Base-by-base conservation (phyloP, 2,113 vertebrate species). In the Xiphophorus hellerii region DNA sequence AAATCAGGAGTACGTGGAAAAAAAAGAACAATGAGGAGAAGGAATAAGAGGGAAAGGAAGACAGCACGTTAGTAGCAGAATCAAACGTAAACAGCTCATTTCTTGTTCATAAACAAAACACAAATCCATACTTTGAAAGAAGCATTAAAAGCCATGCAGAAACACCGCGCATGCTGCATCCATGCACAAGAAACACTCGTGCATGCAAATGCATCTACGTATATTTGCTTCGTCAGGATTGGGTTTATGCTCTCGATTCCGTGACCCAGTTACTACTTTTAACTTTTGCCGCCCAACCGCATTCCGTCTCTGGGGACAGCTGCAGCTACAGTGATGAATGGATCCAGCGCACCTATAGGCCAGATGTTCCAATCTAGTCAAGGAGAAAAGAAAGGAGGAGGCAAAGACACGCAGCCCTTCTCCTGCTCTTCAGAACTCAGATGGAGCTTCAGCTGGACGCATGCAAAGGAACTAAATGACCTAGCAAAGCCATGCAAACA, bases 61-160 rank as follows among this genome's bases (percentile, higher is more conserved):
- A 92, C 79, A 88, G 78, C 74, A 84, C 72, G 72, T 93, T 93
- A 93, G 90, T 93, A 75, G 73, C 81, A 73, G 75, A 63, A 31
- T 85, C 76, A 79, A 13, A 81, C 77, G 25, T 76, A 82, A 81
- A 9, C 22, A 65, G 31, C 20, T 65, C 20, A 65, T 5, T 22
- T 65, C 7, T n/a, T 66, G 20, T n/a, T 25, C 31, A n/a, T 7
- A 39, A 39, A 39, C 25, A 39, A 39, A 39, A 39, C 25, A 39
- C 25, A 37, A 39, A 39, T 27, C 39, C 11, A 66, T 39, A 42
- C 64, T 14, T 66, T 39, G 10, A 39, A 27, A 66, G 4, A 5
- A 5, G 11, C 58, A 77, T 64, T 71, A 39, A 22, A 27, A 31
- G 68, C 66, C 77, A 77, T 75, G 80, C 81, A 73, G 78, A 62